phyloP scores from a whole-genome alignment of 2,888 invertebrate species.

The Macrophya annulata region DNA sequence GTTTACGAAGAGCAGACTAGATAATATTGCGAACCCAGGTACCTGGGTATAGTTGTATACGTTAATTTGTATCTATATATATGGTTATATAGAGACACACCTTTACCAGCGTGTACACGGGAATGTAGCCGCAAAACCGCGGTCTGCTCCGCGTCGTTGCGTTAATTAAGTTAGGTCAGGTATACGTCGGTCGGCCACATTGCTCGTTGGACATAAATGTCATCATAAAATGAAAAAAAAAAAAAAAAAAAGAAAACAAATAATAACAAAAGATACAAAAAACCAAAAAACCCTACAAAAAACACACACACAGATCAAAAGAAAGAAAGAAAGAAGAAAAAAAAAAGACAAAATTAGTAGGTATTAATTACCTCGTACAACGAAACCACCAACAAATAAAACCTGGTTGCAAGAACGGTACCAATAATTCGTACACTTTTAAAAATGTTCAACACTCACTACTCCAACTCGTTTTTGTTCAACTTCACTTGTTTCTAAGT shows the following conservation, averaged over 20 bases:
- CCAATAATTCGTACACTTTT: background rate
- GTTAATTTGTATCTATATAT: slow-evolving; percentile 51
- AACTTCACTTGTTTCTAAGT: background rate
- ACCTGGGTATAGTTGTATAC: slow-evolving; percentile 43
- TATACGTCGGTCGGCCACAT: slow-evolving; percentile 72
- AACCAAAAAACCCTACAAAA: background rate
- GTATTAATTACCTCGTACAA: slow-evolving; percentile 73
- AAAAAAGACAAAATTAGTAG: slow-evolving; percentile 60
- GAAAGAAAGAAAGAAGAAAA: too few species aligned
- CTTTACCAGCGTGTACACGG: slow-evolving; percentile 30
- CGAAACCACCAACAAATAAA: background rate
- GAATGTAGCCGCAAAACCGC: slow-evolving; percentile 74
- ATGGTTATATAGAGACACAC: slow-evolving; percentile 41
- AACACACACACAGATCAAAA: too few species aligned
- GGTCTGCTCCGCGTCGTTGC: slow-evolving; percentile 78
- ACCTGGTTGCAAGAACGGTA: background rate
- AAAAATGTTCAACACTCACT: background rate
- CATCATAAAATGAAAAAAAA: background rate
- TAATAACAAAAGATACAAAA: background rate
- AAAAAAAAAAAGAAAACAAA: background rate
- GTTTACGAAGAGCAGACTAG: slow-evolving; percentile 73
- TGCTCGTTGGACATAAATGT: slow-evolving; percentile 76
- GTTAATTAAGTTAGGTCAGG: slow-evolving; percentile 77
- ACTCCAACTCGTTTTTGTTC: background rate
- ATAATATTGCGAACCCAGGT: slow-evolving; percentile 73